These are phyloP conservation scores for Ecdyonurus torrentis DNA, from an alignment of 2,888 invertebrate species.

Conservation along the genomic window DNA sequence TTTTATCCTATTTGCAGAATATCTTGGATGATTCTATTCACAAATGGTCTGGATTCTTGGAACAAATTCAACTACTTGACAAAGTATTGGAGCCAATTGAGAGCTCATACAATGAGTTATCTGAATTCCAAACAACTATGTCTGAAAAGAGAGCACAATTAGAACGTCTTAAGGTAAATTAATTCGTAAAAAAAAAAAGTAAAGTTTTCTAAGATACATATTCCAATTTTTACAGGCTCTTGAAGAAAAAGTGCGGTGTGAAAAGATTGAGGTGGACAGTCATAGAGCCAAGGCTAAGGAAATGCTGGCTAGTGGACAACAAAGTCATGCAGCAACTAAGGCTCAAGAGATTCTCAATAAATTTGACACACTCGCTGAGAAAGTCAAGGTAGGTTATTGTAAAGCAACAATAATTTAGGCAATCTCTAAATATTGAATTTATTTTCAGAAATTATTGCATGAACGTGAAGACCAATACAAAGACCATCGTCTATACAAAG, in stretches of 20 bases:
- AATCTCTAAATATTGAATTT: background rate
- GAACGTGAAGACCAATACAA: conserved; percentile 75
- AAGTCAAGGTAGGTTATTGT: conserved; percentile 40
- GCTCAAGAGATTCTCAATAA: conserved; percentile 71
- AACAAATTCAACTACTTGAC: conserved; percentile 70
- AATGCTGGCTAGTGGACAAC: conserved; percentile 72
- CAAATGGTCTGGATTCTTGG: conserved; percentile 79
- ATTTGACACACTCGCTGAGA: conserved; percentile 62
- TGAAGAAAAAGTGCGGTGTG: conserved; percentile 76
- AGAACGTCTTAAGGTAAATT: conserved; percentile 50
- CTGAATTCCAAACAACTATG: conserved; percentile 61
- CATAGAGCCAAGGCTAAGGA: conserved; percentile 69
- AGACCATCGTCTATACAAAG: conserved; percentile 78
- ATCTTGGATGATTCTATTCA: conserved; percentile 76
- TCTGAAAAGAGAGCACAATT: conserved; percentile 73
- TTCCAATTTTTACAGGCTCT: conserved; percentile 38
- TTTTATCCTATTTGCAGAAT: conserved; percentile 24
- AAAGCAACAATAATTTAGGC: conserved; percentile 2
- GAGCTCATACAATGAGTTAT: conserved; percentile 50
- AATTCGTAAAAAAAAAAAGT: background rate
- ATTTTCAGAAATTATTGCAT: conserved; percentile 39
- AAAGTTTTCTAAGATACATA: background rate
- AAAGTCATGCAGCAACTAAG: conserved; percentile 63
- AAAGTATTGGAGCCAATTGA: conserved; percentile 68
- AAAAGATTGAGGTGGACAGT: conserved; percentile 76